These are phyloP conservation scores for Ranitomeya imitator DNA, from an alignment of 2,113 vertebrate genomes.

Conservation along the genomic window DNA sequence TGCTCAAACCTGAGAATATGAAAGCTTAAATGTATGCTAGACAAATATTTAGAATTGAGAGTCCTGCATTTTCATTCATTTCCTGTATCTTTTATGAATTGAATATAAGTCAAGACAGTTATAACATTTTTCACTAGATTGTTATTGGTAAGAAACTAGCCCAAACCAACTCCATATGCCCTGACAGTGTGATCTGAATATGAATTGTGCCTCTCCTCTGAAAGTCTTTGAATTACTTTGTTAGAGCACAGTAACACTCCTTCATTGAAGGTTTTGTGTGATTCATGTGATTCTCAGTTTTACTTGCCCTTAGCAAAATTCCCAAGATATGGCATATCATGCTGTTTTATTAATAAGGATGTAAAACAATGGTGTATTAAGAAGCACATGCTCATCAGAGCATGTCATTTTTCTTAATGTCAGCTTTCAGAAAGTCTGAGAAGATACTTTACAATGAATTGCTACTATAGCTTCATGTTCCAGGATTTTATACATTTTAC, in stretches of 20 bases:
- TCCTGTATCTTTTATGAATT: too few relatives aligned
- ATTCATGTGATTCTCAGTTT: not conserved
- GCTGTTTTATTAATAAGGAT: not conserved
- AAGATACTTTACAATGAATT: not conserved
- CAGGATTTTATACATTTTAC: too few relatives aligned
- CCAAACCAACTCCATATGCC: not conserved
- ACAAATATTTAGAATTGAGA: too few relatives aligned
- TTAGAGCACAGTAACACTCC: not conserved
- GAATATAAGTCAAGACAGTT: not conserved
- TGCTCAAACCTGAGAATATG: too few relatives aligned
- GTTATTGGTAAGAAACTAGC: too few relatives aligned
- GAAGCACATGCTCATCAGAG: not conserved
- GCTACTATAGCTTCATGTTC: not conserved
- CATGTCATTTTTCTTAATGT: not conserved
- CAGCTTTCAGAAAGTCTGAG: not conserved
- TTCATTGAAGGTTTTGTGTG: not conserved
- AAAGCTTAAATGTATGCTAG: too few relatives aligned
- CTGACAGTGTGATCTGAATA: not conserved
- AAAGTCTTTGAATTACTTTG: not conserved
- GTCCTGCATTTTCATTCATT: too few relatives aligned
- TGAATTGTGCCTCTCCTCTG: not conserved
- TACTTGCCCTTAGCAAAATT: constrained; percentile 3
- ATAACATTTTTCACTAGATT: not conserved
- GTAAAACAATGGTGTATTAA: not conserved
- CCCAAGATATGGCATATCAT: not conserved